phyloP scores from a whole-genome alignment of 37 sponge, comb jelly and placozoan genomes.

The Lycopodina hypogea region DNA sequence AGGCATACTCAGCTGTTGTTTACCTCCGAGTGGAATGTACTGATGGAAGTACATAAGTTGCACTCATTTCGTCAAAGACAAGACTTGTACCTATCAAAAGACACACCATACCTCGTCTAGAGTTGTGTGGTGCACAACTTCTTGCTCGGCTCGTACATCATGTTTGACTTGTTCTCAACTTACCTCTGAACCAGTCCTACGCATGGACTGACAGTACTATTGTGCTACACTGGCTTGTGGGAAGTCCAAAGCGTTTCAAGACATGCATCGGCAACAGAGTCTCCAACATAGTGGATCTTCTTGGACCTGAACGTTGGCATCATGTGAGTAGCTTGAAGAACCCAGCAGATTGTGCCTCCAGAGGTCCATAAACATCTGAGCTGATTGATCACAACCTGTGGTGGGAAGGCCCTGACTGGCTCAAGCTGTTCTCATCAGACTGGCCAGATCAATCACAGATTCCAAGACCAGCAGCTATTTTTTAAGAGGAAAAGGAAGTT shows the following conservation, averaged over 20 bases:
- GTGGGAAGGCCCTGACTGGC: slow-evolving; percentile 21
- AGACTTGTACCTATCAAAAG: too few species aligned
- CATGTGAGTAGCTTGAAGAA: too few species aligned
- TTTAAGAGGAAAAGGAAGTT: slow-evolving; percentile 4
- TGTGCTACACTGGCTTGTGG: too few species aligned
- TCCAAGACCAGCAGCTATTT: neutral
- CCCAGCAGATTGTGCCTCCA: too few species aligned
- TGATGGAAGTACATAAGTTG: neutral
- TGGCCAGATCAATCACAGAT: slow-evolving; percentile 4
- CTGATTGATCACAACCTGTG: too few species aligned
- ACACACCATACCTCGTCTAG: slow-evolving; percentile 26
- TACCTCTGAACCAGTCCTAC: slow-evolving; percentile 6
- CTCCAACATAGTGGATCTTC: slow-evolving; percentile 7
- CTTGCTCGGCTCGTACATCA: slow-evolving; percentile 26
- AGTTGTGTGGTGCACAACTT: slow-evolving; percentile 32
- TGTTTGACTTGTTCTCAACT: neutral
- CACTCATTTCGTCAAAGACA: too few species aligned
- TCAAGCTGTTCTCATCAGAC: slow-evolving; percentile 17
- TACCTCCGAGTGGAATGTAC: slow-evolving; percentile 24
- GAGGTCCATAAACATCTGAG: too few species aligned
- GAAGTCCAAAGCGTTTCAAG: slow-evolving; percentile 28
- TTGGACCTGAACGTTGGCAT: too few species aligned
- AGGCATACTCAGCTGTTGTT: slow-evolving; percentile 32
- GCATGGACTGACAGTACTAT: too few species aligned
- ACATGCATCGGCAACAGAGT: slow-evolving; percentile 33